These are phyloP conservation scores for Chloroceryle aenea DNA, from an alignment of 2,113 vertebrate genomes.

Conservation along the genomic window DNA sequence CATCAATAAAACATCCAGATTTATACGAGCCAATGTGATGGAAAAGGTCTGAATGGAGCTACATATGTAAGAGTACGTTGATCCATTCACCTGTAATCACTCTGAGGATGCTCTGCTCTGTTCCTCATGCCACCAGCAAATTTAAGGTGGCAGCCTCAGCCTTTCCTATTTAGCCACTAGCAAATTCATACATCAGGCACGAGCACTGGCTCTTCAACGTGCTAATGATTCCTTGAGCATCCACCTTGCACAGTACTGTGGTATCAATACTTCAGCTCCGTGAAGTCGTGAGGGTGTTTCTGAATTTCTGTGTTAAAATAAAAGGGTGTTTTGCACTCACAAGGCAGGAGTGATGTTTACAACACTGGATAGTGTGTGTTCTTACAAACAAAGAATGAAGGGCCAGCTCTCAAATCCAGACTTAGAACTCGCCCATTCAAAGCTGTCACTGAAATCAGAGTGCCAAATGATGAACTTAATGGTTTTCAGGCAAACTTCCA, in stretches of 20 bases:
- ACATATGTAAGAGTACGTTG: background rate
- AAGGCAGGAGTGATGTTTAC: background rate
- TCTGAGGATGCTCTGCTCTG: background rate
- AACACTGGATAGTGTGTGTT: background rate
- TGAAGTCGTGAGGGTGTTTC: background rate
- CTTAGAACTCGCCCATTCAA: background rate
- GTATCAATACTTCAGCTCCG: background rate
- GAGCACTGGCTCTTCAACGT: background rate
- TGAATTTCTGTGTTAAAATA: background rate
- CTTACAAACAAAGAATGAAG: background rate
- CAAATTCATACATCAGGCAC: background rate
- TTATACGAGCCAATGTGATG: background rate
- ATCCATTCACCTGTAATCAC: constrained; percentile 9
- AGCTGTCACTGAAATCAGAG: background rate
- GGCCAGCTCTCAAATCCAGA: background rate
- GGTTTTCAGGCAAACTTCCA: background rate
- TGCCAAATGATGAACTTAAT: background rate
- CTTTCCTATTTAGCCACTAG: background rate
- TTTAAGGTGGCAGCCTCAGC: background rate
- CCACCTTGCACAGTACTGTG: background rate
- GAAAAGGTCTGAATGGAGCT: background rate
- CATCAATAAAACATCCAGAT: constrained; percentile 56
- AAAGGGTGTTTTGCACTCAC: background rate
- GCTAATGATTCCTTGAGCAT: background rate
- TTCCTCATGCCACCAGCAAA: background rate